Conservation (phyloP, 1,140 invertebrate genomes). For the Reticulitermes speratus region DNA sequence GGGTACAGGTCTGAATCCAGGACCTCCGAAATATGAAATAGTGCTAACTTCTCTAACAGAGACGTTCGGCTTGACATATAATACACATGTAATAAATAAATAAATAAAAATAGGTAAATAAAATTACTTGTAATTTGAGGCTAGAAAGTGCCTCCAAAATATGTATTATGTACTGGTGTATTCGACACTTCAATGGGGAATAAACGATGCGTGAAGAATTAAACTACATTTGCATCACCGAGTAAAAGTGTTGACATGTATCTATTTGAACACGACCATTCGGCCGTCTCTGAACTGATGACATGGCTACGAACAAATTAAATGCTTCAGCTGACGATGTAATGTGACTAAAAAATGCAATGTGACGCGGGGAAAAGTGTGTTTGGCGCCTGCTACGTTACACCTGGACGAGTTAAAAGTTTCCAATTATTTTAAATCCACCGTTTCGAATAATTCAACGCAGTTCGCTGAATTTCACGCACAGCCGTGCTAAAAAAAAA, state of each 20-base stretch:
- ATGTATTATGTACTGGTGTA: background rate
- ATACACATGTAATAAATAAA: too few relatives aligned
- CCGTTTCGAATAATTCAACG: background rate
- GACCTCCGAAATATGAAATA: too few relatives aligned
- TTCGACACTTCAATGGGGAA: background rate
- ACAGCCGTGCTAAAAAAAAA: background rate
- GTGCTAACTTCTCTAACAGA: too few relatives aligned
- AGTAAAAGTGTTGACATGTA: background rate
- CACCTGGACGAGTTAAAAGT: background rate
- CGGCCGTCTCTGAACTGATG: background rate
- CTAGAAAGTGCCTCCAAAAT: too few relatives aligned
- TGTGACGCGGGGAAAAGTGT: background rate
- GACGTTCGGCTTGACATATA: too few relatives aligned
- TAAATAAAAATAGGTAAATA: too few relatives aligned
- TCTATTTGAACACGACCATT: background rate
- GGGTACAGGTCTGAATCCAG: too few relatives aligned
- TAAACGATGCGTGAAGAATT: background rate
- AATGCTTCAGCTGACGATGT: slow-evolving; percentile 3
- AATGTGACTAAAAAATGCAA: background rate
- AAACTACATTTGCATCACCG: background rate
- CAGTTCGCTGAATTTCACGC: slow-evolving; percentile 13
- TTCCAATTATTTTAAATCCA: background rate
- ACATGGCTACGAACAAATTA: background rate
- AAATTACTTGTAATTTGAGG: too few relatives aligned
- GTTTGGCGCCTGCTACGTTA: background rate